These are phyloP conservation scores for Mormyrus hasselquistii DNA, from an alignment of 2,797 vertebrate genomes.

Conservation along the genomic window DNA sequence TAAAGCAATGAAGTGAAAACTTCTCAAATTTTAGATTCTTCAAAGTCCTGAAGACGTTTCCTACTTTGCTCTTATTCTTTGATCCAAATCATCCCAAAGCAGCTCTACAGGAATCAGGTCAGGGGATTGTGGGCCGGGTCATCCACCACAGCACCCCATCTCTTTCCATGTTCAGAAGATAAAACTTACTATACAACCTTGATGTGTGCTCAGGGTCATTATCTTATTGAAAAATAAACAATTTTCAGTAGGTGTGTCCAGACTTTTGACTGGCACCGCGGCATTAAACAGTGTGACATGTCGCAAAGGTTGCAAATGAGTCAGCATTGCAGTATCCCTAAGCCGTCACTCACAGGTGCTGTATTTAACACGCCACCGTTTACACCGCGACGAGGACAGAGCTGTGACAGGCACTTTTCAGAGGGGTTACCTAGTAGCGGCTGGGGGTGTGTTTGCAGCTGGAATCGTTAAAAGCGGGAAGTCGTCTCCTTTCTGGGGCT, in stretches of 20 bases:
- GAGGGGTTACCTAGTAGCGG: constrained; percentile 39
- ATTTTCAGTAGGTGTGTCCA: neutral
- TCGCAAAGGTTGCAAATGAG: neutral
- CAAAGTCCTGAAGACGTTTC: neutral
- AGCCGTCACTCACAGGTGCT: neutral
- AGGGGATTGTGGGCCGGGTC: neutral
- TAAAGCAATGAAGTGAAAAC: neutral
- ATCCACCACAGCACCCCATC: neutral
- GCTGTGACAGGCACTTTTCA: neutral
- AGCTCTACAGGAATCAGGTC: neutral
- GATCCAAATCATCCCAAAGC: neutral
- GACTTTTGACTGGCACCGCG: neutral
- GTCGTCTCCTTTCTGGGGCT: constrained; percentile 63
- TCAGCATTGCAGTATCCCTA: neutral
- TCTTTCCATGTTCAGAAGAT: neutral
- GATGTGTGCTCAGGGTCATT: neutral
- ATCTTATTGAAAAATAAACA: neutral
- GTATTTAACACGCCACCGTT: neutral
- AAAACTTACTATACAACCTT: neutral
- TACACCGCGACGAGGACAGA: neutral
- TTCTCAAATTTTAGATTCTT: neutral
- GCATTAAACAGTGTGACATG: neutral
- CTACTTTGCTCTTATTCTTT: neutral
- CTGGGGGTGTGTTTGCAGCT: constrained; percentile 38
- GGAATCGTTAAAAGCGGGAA: constrained; percentile 63